Conservation (phyloP, 2,113 vertebrate species). For the Ochotona princeps region DNA sequence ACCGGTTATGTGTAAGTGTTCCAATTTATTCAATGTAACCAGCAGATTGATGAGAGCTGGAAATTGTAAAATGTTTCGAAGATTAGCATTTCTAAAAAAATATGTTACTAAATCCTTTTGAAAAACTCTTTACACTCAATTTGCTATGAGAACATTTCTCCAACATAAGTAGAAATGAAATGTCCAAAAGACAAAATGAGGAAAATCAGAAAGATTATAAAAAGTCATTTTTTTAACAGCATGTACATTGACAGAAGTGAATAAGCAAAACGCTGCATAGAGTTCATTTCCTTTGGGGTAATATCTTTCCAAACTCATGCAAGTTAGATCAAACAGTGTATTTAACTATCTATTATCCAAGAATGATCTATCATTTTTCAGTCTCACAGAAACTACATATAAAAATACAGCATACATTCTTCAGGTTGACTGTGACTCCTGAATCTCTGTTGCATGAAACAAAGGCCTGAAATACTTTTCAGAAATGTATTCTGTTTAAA, state of each 20-base stretch:
- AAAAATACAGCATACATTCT: constrained; percentile 12
- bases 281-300: constrained; percentile 47
- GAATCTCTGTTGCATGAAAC: neutral
- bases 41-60: constrained; percentile 46
- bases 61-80: constrained; percentile 54
- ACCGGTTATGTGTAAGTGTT: constrained; percentile 68
- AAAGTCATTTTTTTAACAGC: constrained; percentile 53
- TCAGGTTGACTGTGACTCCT: constrained; percentile 9
- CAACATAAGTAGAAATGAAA: constrained; percentile 57
- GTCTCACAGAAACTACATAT: constrained; percentile 58
- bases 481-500: neutral
- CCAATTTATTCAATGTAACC: constrained; percentile 69
- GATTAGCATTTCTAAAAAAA: constrained; percentile 70
- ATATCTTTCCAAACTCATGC: constrained; percentile 48
- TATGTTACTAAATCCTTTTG: constrained; percentile 38
- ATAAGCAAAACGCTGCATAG: constrained; percentile 21
- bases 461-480: constrained; percentile 48
- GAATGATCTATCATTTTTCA: constrained; percentile 58
- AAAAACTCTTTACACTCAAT: constrained; percentile 41
- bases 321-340: constrained; percentile 38
- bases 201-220: constrained; percentile 53
- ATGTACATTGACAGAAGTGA: constrained; percentile 47
- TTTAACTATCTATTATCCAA: constrained; percentile 49
- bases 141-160: constrained; percentile 57
- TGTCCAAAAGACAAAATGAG: constrained; percentile 41